Percentiles rank a stretch among this genome's conserved stretches.
Evolutionary conservation across 2,113 vertebrate species (phyloP).

Genomic region (human (Homo sapiens)): DNA sequence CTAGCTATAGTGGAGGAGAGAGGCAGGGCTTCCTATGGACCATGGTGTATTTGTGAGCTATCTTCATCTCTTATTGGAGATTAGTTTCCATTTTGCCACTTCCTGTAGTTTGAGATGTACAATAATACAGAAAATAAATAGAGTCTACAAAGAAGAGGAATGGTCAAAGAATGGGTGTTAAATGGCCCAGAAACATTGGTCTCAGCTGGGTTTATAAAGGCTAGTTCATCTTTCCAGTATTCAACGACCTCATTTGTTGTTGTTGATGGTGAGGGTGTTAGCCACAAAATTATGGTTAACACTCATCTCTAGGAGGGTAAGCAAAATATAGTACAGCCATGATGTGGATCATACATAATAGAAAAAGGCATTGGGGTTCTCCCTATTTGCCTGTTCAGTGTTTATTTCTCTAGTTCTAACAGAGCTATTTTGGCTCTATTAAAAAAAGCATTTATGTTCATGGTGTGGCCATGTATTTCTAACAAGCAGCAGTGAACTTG

Average conservation of each 20-base stretch:
- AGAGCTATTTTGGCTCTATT: neutral
- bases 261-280: neutral
- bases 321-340: neutral
- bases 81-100: conserved; percentile 2
- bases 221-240: conserved; percentile 12
- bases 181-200: conserved; percentile 61
- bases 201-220: conserved; percentile 43
- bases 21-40: conserved; percentile 48
- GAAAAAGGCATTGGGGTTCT: neutral
- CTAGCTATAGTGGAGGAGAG: neutral
- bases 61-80: conserved; percentile 17
- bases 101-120: conserved; percentile 33
- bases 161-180: conserved; percentile 9
- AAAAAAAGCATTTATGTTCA: neutral
- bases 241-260: conserved; percentile 38
- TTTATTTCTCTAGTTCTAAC: neutral
- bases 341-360: neutral
- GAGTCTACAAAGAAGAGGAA: conserved; percentile 69
- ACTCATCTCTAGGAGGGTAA: neutral
- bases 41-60: conserved; percentile 41
- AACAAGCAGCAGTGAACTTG: neutral
- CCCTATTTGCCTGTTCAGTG: neutral
- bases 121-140: conserved; percentile 45
- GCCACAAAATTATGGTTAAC: neutral
- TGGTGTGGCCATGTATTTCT: neutral